These are phyloP conservation scores for Parambassis ranga DNA, from an alignment of 2,797 vertebrate genomes.

Conservation along the genomic window DNA sequence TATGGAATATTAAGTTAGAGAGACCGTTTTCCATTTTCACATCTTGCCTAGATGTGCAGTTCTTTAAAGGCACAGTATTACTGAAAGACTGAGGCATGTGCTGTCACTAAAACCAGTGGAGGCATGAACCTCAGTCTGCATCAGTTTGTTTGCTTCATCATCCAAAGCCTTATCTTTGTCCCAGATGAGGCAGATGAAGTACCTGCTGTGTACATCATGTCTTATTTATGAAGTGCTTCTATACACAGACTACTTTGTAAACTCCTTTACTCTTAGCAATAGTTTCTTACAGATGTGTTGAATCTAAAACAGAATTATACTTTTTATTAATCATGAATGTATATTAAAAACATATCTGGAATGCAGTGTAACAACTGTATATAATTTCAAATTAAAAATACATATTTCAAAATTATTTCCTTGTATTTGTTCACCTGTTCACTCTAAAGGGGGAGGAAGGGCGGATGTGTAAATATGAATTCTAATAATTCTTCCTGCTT, in stretches of 20 bases:
- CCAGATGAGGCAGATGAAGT: constrained; percentile 4
- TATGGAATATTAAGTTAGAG: neutral
- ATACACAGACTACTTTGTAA: constrained; percentile 2
- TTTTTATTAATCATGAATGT: constrained; percentile 64
- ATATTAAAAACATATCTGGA: constrained; percentile 37
- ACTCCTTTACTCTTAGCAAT: neutral
- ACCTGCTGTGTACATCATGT: constrained; percentile 31
- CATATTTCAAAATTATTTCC: constrained; percentile 20
- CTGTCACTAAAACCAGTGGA: neutral
- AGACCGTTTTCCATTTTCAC: neutral
- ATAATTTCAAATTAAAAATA: constrained; percentile 61
- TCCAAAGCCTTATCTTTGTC: neutral
- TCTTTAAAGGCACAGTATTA: neutral
- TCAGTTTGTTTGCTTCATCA: neutral
- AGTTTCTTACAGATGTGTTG: constrained; percentile 7
- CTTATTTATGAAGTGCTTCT: constrained; percentile 36
- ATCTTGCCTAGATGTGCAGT: neutral
- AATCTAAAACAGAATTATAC: constrained; percentile 17
- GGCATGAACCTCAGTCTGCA: neutral
- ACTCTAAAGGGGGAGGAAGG: no score
- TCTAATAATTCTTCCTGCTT: neutral
- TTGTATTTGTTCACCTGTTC: neutral
- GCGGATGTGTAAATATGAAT: no score
- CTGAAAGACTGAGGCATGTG: neutral
- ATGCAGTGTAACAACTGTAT: constrained; percentile 33